A percentile compares a stretch with the other conserved stretches of the same genome.
These are phyloP conservation scores for Drosophila nigromelanica DNA, from an alignment of 1,140 invertebrate species.

Conservation along the genomic window DNA sequence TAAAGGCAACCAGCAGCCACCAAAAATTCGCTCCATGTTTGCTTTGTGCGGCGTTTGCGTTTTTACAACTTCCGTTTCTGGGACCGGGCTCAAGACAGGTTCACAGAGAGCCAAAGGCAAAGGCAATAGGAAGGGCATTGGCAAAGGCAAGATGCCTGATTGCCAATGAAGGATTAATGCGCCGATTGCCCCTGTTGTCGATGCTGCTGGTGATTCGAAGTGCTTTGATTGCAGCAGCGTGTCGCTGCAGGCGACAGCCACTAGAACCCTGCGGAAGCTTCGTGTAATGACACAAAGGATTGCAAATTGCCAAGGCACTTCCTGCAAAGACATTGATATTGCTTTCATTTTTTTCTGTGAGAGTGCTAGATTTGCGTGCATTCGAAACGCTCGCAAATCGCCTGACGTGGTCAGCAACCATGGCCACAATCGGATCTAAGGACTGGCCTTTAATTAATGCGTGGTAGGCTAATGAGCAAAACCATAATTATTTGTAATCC, in stretches of 20 bases:
- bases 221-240: constrained; percentile 75
- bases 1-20: constrained; percentile 47
- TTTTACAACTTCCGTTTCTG: constrained; percentile 75
- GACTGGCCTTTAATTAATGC: constrained; percentile 58
- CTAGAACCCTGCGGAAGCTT: constrained; percentile 64
- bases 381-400: neutral
- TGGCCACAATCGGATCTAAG: constrained; percentile 28
- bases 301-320: constrained; percentile 80
- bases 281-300: constrained; percentile 83
- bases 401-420: constrained; percentile 12
- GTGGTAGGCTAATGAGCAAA: constrained; percentile 56
- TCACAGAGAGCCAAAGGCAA: constrained; percentile 22
- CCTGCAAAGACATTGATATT: constrained; percentile 76
- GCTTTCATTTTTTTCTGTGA: constrained; percentile 14
- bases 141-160: constrained; percentile 51
- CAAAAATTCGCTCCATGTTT: constrained; percentile 66
- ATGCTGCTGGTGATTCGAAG: constrained; percentile 53
- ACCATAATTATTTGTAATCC: constrained; percentile 61
- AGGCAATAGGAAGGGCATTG: neutral
- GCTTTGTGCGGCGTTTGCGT: constrained; percentile 76
- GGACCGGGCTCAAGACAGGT: constrained; percentile 70
- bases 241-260: constrained; percentile 65
- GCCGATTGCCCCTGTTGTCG: constrained; percentile 24
- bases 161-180: constrained; percentile 81
- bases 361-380: constrained; percentile 9